Evolutionary conservation across 2,113 vertebrate species (phyloP), one percentile per base, ranked within the genome.

Genomic region (Pleuronectes platessa): DNA sequence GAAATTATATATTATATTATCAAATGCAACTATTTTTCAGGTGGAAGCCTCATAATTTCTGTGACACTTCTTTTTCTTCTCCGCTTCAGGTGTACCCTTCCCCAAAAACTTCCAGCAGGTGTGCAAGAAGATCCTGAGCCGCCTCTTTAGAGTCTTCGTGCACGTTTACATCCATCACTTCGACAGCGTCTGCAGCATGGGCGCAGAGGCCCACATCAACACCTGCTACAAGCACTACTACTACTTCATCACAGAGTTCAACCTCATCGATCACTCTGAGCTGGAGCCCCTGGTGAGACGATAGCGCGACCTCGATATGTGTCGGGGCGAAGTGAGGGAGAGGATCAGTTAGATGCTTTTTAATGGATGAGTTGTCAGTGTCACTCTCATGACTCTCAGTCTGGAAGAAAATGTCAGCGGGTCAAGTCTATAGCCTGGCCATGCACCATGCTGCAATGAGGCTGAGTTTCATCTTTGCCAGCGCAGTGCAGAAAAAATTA

Each of bases 141-240:
- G 97, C 8, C 96, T 99, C 72, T 98, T 99, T 93, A 94, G 97
- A 13, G 97, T 99, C 86, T 99, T 99, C 68, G 97, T 99, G 54
- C 97, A 99, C 0, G 97, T 98, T 88, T 99, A 99, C 95, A 99
- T 99, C 93, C 97, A 99, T 90, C 97, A 99, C 91, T 99, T 99
- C 61, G 97, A 99, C 91, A 96, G 96, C 86, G 94, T 99, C 92
- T 97, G 97, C 91, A 96, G 91, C 84, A 97, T 99, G 96, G 97
- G 97, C 5, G 97, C 97, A 0, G 97, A 99, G 81, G 97, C 97
- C 2, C 97, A 99, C 0, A 97, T 99, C 92, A 99, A 99, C 88
- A 99, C 97, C 90, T 99, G 97, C 93, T 99, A 98, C 94, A 99
- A 99, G 84, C 97, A 99, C 90, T 99, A 98, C 89, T 99, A 98